Conservation (phyloP, 2,113 vertebrate species). For the Agapornis roseicollis region DNA sequence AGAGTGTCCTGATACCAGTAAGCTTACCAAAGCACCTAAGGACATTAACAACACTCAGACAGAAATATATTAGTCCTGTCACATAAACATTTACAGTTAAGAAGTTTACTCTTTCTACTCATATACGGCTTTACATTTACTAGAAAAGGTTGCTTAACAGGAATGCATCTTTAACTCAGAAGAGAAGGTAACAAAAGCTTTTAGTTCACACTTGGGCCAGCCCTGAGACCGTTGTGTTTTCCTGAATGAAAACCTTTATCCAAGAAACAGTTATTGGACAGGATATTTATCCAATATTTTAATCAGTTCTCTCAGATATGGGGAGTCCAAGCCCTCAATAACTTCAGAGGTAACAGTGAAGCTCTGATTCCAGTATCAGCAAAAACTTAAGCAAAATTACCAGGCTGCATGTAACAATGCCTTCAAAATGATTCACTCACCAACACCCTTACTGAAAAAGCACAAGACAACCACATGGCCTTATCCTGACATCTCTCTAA, state of each 20-base stretch:
- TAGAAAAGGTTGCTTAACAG: neutral
- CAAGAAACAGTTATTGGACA: rapidly evolving
- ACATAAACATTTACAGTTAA: neutral
- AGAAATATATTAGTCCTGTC: neutral
- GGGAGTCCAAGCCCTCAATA: rapidly evolving
- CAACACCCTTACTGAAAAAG: neutral
- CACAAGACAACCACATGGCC: rapidly evolving
- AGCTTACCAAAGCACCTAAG: neutral
- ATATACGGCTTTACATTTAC: neutral
- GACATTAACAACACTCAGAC: neutral
- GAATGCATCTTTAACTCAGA: neutral
- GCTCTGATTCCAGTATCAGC: rapidly evolving
- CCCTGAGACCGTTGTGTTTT: rapidly evolving
- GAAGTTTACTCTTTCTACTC: neutral
- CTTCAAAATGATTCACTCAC: rapidly evolving
- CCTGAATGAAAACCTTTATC: neutral
- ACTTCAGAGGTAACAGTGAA: neutral
- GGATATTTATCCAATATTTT: neutral
- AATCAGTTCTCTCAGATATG: neutral
- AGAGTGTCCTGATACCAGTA: neutral
- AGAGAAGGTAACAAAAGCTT: neutral
- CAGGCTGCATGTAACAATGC: neutral
- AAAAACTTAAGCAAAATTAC: neutral
- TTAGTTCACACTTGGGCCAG: neutral
- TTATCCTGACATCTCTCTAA: neutral